Evolutionary conservation across 2,888 invertebrate species (phyloP), one percentile per base, ranked within the genome.

Genomic region (Loripinus fragilis): DNA sequence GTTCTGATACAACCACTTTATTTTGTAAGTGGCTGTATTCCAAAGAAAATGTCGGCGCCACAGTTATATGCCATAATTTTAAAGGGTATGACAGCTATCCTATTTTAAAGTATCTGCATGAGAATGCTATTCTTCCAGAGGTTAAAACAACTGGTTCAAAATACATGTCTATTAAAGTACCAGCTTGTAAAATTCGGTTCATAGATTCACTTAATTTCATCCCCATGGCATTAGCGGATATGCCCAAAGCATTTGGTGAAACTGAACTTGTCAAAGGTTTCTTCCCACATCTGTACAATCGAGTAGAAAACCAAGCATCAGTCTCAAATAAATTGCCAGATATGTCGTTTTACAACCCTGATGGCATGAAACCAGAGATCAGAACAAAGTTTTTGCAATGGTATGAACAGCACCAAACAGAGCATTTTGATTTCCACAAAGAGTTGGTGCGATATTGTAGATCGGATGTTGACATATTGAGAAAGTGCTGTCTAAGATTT

Each of bases 1-100:
- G 65, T 28, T 25, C 23, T 25, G 20, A 68, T 35, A 71, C 78
- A 23, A 65, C 41, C 67, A 20, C 74, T 5, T 48, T 50, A 3
- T 78, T 78, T 66, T 78, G 78, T 30, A 65, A 74, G 41, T 78
- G 78, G 74, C 42, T 78, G 17, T 78, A 74, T 70, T 74, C 78
- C 12, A 74, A 52, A 12, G 55, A 70, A 10, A 70, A 74, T 38
- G 20, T n/a, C 17, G 74, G 67, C 30, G 66, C 78, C 10, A 78
- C 50, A n/a, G 75, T 68, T n/a, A 35, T 75, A 0, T 74, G 71
- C 67, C 79, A 79, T 35, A 79, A 75, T 25, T 79, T 79, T 45
- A 74, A 74, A 67, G 75, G 75, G 20, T 79, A 79, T 52, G 78
- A 74, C 33, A 66, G 66, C 33, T 74, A 70, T 42, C 78, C 78